phyloP scores from a whole-genome alignment of 2,888 invertebrate genomes.

The Alloplasta piceator region DNA sequence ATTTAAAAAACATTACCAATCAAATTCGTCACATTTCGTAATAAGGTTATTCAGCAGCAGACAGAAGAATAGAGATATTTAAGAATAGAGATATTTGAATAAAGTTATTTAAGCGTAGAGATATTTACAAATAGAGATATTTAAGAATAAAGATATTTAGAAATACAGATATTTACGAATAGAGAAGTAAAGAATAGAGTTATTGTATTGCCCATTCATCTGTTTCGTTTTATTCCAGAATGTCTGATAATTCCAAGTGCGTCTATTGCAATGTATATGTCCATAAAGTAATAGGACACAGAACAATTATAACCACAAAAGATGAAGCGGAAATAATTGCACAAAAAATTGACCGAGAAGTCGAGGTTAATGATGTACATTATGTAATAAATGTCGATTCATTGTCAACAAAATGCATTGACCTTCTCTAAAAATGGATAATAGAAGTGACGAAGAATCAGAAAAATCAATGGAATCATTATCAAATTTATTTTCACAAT shows the following conservation, averaged over 20 bases:
- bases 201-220: too few species aligned
- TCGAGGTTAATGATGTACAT: neutral
- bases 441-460: neutral
- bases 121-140: too few species aligned
- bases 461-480: neutral
- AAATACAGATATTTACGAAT: too few species aligned
- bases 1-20: too few species aligned
- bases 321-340: neutral
- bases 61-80: too few species aligned
- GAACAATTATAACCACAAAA: neutral
- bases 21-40: too few species aligned
- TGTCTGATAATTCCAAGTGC: neutral
- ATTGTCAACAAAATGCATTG: neutral
- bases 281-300: neutral
- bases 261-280: neutral
- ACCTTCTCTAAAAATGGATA: neutral
- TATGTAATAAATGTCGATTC: conserved; percentile 12
- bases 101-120: too few species aligned
- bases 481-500: neutral
- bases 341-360: neutral
- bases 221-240: neutral
- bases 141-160: too few species aligned
- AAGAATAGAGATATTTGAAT: too few species aligned
- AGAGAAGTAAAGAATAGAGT: too few species aligned
- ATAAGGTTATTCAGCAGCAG: too few species aligned